Evolutionary conservation across 92 coral and sea anemone species (phyloP), one percentile per base, ranked within the genome.

Genomic region (Actinostola sp.): DNA sequence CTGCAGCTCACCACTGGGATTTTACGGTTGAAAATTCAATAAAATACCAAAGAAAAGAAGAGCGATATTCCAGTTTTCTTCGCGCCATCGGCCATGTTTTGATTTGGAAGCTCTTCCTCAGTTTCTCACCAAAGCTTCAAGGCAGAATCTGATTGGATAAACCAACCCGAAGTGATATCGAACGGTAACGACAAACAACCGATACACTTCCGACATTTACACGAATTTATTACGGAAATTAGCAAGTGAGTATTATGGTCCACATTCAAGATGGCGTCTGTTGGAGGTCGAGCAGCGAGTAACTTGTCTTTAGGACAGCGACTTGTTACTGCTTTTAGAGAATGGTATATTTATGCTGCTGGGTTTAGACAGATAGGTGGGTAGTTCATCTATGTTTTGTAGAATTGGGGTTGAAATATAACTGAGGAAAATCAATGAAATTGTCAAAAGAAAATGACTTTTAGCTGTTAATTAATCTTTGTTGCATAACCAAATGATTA

Each of bases 301-400:
- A 88, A 83, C 61, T 72, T 88, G 61, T 88, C 97, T 17, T 83
- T 92, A 41, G 93, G 94, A 20, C 92, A 86, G 57, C 83, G 85
- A 66, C 78, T 92, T 60, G 85, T 83, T 81, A 63, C 72, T 21
- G 97, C 99, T 61, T 95, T 95, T 73, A 75, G 85, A 53, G 86
- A 92, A 49, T 95, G 99, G 99, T 95, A 95, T 63, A 63, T 95
- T 58, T 70, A 76, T 66, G 99, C 99, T 70, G 89, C 96, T 86
- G 99, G 99, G 17, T 95, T 92, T 76, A 84, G 99, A 85, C 99
- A 95, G 65, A 79, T 95, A 77, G 99, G 99, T 88, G 73, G 68
- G 88, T 73, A 32, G 63, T 45, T 70, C 41, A 57, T 51, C 39
- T 32, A 27, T 48, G 21, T 43, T 63, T 7, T 61, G 80, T 24